A percentile compares a stretch with the other conserved stretches of the same genome.
These are phyloP conservation scores for Umimayanthus chanpuru DNA, from an alignment of 92 coral and sea anemone species.

Conservation along the genomic window DNA sequence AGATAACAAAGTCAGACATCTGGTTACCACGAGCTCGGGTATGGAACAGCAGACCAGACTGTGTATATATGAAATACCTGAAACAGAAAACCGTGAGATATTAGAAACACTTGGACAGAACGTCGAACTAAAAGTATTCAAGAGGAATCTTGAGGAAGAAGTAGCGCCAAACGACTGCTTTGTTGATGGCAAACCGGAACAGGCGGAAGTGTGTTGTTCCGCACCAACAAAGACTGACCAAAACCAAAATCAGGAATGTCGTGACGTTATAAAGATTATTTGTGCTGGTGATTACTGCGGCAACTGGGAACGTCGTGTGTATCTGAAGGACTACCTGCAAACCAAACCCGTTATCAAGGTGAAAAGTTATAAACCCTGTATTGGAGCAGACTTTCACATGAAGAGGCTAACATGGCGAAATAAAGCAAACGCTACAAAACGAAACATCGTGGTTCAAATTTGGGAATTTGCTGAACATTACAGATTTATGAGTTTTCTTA, in stretches of 20 bases:
- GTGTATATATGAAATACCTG: conserved; percentile 49
- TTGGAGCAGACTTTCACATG: conserved; percentile 46
- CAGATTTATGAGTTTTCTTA: conserved; percentile 29
- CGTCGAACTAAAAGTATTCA: conserved; percentile 53
- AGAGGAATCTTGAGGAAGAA: conserved; percentile 40
- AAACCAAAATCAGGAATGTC: conserved; percentile 22
- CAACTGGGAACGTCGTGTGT: conserved; percentile 66
- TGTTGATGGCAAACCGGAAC: conserved; percentile 16
- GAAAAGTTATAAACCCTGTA: conserved; percentile 49
- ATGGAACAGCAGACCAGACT: neutral
- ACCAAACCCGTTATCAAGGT: conserved; percentile 50
- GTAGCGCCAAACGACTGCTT: neutral
- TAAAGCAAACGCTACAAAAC: conserved; percentile 25
- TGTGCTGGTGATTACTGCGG: conserved; percentile 75
- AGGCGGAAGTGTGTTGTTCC: conserved; percentile 7
- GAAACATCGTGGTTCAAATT: conserved; percentile 53
- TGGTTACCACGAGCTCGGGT: neutral
- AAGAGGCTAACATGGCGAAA: conserved; percentile 47
- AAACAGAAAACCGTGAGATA: conserved; percentile 36
- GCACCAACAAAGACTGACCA: conserved; percentile 3
- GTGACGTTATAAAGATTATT: conserved; percentile 49
- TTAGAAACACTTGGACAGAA: conserved; percentile 41
- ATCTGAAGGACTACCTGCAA: conserved; percentile 64
- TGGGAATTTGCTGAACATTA: conserved; percentile 75
- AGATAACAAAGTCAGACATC: neutral